These are phyloP conservation scores for Glandiceps talaboti DNA, from an alignment of 53 echinoderm and acorn worm genomes.

Conservation along the genomic window DNA sequence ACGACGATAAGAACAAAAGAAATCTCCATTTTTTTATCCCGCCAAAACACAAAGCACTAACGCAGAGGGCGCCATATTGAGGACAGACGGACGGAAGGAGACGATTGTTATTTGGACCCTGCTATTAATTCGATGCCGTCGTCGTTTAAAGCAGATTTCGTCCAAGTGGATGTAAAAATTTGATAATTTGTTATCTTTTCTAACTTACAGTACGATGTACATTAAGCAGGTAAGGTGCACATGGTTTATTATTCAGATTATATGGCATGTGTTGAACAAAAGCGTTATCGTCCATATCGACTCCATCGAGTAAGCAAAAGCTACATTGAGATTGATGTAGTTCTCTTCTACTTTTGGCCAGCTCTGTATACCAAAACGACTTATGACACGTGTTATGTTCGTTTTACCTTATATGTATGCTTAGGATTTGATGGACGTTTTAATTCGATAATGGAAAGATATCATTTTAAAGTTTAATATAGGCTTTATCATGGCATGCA, in stretches of 20 bases:
- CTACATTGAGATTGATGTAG: no score
- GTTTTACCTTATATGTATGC: no score
- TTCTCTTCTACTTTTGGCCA: no score
- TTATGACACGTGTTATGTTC: no score
- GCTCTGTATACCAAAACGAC: no score
- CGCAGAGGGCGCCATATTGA: not conserved
- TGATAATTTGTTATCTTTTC: not conserved
- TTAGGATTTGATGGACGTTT: no score
- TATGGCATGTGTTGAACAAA: not conserved
- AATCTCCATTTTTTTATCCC: not conserved
- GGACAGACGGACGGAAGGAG: not conserved
- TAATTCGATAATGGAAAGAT: no score
- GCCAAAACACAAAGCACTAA: not conserved
- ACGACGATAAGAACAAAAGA: no score
- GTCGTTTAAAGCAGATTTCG: not conserved
- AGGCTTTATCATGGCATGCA: no score
- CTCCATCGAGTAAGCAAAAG: no score
- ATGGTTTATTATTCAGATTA: not conserved
- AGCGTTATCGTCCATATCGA: no score
- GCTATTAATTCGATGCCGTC: not conserved
- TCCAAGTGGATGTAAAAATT: not conserved
- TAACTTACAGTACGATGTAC: not conserved
- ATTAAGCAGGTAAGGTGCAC: not conserved
- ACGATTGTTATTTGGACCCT: not conserved
- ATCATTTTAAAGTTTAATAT: no score